These are phyloP conservation scores for Drosophila hawaiiensis DNA, from an alignment of 2,888 invertebrate genomes.

Conservation along the genomic window DNA sequence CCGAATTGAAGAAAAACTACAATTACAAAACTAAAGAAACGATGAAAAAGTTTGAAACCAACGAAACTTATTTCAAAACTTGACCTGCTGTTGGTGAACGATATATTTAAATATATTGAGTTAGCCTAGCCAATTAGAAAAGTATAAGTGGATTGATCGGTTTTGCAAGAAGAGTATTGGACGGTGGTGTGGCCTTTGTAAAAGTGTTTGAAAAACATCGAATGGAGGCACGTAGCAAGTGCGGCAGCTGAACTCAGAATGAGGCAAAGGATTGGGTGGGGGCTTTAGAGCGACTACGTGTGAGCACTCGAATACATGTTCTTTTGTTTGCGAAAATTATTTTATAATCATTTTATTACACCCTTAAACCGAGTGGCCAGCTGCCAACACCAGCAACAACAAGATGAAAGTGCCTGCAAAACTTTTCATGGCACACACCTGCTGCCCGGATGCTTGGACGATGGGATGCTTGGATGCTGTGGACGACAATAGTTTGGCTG, in stretches of 20 bases:
- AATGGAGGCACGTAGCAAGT: slow-evolving; percentile 59
- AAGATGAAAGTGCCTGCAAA: slow-evolving; percentile 42
- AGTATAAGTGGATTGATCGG: slow-evolving; percentile 17
- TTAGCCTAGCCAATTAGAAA: slow-evolving; percentile 63
- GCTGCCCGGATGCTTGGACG: slow-evolving; percentile 50
- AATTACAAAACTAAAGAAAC: neutral
- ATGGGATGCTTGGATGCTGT: slow-evolving; percentile 41
- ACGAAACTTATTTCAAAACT: neutral
- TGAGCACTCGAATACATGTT: slow-evolving; percentile 50
- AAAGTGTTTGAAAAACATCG: slow-evolving; percentile 42
- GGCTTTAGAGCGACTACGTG: slow-evolving; percentile 39
- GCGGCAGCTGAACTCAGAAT: slow-evolving; percentile 25
- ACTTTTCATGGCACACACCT: slow-evolving; percentile 71
- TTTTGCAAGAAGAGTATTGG: neutral
- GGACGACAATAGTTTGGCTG: slow-evolving; percentile 50
- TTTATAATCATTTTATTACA: slow-evolving; percentile 81
- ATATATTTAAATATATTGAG: slow-evolving; percentile 5
- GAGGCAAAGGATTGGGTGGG: slow-evolving; percentile 12
- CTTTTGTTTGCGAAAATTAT: slow-evolving; percentile 77
- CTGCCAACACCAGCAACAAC: slow-evolving; percentile 50
- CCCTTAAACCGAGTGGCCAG: slow-evolving; percentile 61
- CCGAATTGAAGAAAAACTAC: neutral
- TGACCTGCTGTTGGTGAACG: neutral
- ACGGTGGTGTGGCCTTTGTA: slow-evolving; percentile 5
- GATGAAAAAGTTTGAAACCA: neutral